A percentile compares a stretch with the other conserved stretches of the same genome.
Conservation (phyloP, 1,140 invertebrate genomes). For the Nixonia krombeini region DNA sequence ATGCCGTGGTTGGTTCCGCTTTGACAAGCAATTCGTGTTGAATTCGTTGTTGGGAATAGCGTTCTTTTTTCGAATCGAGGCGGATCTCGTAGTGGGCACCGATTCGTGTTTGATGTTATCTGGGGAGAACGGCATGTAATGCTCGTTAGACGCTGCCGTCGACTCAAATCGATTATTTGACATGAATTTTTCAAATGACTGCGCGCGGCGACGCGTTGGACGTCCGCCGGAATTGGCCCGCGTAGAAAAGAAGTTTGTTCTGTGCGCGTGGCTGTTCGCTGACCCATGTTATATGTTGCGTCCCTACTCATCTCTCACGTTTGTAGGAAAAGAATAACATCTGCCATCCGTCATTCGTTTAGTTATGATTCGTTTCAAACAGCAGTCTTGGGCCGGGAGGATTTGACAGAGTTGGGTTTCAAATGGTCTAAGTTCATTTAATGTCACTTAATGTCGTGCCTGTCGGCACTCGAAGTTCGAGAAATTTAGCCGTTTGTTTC, state of each 20-base stretch:
- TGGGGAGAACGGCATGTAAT: slow-evolving; percentile 44
- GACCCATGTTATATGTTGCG: background rate
- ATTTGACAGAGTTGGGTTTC: background rate
- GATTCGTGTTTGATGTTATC: slow-evolving; percentile 41
- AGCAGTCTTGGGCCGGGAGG: background rate
- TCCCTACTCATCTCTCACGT: slow-evolving; percentile 14
- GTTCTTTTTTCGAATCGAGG: slow-evolving; percentile 46
- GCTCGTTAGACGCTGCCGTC: slow-evolving; percentile 44
- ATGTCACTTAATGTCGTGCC: background rate
- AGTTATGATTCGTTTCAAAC: background rate
- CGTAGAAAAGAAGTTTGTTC: slow-evolving; percentile 46
- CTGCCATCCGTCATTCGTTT: background rate
- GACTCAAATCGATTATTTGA: slow-evolving; percentile 50
- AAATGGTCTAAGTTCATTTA: background rate
- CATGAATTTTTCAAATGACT: slow-evolving; percentile 52
- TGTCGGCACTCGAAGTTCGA: slow-evolving; percentile 14
- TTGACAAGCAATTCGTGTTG: slow-evolving; percentile 42
- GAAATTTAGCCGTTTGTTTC: slow-evolving; percentile 23
- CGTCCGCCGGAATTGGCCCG: slow-evolving; percentile 45
- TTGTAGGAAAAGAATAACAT: too few relatives aligned
- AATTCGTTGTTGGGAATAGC: too few relatives aligned
- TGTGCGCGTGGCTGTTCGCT: too few relatives aligned
- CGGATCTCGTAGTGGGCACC: slow-evolving; percentile 17
- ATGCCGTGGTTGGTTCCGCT: slow-evolving; percentile 12
- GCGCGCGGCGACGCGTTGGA: slow-evolving; percentile 36